Base-by-base conservation (phyloP, 2,113 vertebrate genomes). In the Upupa epops region DNA sequence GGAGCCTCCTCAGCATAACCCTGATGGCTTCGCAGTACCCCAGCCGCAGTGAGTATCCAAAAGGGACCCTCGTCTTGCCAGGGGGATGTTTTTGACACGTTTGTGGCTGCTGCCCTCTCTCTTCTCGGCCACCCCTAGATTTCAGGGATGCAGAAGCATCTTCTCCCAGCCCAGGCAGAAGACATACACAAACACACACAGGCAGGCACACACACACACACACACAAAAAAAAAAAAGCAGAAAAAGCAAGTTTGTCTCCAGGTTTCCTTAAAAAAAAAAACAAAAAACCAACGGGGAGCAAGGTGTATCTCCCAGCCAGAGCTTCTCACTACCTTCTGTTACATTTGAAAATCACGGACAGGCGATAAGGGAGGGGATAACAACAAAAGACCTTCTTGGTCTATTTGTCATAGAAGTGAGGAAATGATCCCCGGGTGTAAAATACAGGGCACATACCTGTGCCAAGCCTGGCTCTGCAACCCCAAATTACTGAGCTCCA, bases 101-200 rank as follows among this genome's bases (percentile, higher is more conserved):
- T 25, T 37, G 87, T 3, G 66, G 77, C 80, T 11, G 65, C 79
- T 64, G 54, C 87, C 72, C n/a, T n/a, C n/a, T n/a, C n/a, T 83
- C 83, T 49, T 81, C 71, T 70, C 76, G 28, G 58, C 86, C 77
- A 81, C 75, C 82, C 73, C 68, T 45, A 22, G 32, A 65, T 48
- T 17, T 25, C 89, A 42, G 75, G 54, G 91, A 91, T 59, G 92
- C 82, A 91, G 52, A 46, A 93, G 91, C 85, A 81, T 93, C 93
- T 87, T 61, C 45, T 65, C 64, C 69, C 65, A 52, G 63, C 29
- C 17, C 70, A 58, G 58, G 45, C 37, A n/a, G n/a, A n/a, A n/a
- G n/a, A n/a, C 75, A 46, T 5, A 11, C 3, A 61, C 59, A 42
- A 88, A 15, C n/a, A n/a, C n/a, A n/a, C n/a, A n/a, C n/a, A n/a